Base-by-base conservation (phyloP, 2,797 vertebrate genomes). In the Platyrinchus mystaceus region DNA sequence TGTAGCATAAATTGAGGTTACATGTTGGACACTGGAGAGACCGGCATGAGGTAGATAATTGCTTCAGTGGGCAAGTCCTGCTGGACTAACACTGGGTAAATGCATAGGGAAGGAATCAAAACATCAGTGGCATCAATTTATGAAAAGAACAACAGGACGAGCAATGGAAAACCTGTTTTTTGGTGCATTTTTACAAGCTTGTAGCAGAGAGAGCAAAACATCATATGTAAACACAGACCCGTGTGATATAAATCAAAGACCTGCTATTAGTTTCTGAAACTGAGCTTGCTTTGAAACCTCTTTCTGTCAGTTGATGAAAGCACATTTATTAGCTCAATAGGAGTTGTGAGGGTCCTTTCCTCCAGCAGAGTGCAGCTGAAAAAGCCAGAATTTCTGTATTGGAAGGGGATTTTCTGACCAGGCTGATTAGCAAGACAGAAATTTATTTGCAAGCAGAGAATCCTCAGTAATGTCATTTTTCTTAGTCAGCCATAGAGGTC, bases 401-500 rank as follows among this genome's bases (percentile, higher is more conserved):
- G 52, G 56, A 83, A 74, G 37, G 39, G 13, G 7, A 4, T 84
- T 87, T 85, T 70, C 53, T 83, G 47, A 74, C 39, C 37, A 59
- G 63, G 10, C 28, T 63, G 14, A 76, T 87, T 58, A 82, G 47
- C 2, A 8, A 81, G 69, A 56, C 37, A 60, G 34, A 47, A 60
- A 84, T 74, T 85, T 56, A 62, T 93, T 74, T 68, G n/a, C 36
- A 63, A 81, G 46, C 14, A 79, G 58, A 77, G 10, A 89, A 78
- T 56, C 14, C 63, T 63, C 14, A 8, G 43, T 82, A 73, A 67
- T 52, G 37, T 49, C 1, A 53, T 74, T 92, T 77, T 92, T 91
- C 69, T 62, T 52, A 79, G n/a, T 9, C 19, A 89, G 3, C 16
- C 7, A 12, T 4, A 70, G 59, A 92, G 59, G 47, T 73, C 50